Conservation (phyloP, 53 echinoderm and acorn worm genomes). For the Arbacia lixula region DNA sequence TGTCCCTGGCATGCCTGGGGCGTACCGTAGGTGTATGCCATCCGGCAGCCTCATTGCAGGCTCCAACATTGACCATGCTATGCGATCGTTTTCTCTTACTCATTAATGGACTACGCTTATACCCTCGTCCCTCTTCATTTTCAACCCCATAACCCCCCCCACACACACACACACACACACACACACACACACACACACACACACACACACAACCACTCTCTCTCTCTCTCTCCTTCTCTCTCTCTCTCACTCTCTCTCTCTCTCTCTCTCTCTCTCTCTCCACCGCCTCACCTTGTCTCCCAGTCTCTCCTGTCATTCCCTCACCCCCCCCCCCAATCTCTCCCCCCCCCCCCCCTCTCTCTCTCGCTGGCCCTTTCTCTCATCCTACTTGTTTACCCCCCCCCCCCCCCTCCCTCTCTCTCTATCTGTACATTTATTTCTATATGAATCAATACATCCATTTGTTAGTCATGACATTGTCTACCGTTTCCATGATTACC, state of each 20-base stretch:
- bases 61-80: no score
- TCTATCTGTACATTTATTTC: not conserved
- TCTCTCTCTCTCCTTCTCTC: not conserved
- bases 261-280: not conserved
- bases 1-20: no score
- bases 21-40: no score
- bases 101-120: no score
- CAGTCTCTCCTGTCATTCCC: not conserved
- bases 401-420: not conserved
- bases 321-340: no score
- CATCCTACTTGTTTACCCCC: not conserved
- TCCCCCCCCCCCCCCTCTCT: not conserved
- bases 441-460: no score
- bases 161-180: not conserved
- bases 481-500: no score
- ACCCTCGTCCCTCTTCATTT: no score
- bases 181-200: not conserved
- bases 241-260: not conserved
- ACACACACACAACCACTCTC: not conserved
- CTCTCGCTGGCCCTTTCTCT: not conserved
- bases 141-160: no score
- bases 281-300: not conserved
- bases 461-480: no score
- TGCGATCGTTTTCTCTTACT: no score
- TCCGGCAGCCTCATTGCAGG: no score